Evolutionary conservation across 2,113 vertebrate genomes (phyloP).

Genomic region (Pteronura brasiliensis): DNA sequence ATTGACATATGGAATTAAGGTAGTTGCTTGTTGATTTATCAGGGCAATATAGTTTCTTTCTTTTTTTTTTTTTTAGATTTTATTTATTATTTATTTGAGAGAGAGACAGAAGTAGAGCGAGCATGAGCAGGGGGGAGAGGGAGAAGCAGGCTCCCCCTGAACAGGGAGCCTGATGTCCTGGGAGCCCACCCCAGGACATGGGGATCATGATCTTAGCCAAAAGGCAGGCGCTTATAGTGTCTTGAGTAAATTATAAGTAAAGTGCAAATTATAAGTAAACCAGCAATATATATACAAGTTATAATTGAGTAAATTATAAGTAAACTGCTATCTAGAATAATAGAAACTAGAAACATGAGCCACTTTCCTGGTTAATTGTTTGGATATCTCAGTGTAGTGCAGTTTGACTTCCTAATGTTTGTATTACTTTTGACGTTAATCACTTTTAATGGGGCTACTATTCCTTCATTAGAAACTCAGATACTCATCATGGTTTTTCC

Average conservation of each 20-base stretch:
- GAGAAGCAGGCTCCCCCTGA: neutral
- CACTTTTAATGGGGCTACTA: neutral
- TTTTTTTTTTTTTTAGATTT: neutral
- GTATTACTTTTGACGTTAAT: neutral
- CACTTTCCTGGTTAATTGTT: slow-evolving; percentile 11
- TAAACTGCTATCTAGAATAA: neutral
- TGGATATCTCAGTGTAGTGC: neutral
- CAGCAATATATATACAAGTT: no score
- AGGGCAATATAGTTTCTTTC: neutral
- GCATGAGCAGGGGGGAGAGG: neutral
- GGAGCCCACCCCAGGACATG: neutral
- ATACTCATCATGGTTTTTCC: slow-evolving; percentile 37
- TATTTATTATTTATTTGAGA: no score
- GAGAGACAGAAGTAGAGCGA: neutral
- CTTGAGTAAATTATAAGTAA: neutral
- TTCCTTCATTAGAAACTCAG: slow-evolving; percentile 3
- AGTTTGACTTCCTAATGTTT: neutral
- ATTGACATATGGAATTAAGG: neutral
- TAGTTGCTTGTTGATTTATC: slow-evolving; percentile 2
- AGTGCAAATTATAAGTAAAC: no score
- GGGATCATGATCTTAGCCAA: neutral
- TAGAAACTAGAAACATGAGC: neutral
- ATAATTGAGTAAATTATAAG: no score
- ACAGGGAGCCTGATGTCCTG: neutral
- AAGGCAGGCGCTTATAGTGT: neutral